These are phyloP conservation scores for Mormyrus lacerda DNA, from an alignment of 2,113 vertebrate genomes.

Conservation along the genomic window DNA sequence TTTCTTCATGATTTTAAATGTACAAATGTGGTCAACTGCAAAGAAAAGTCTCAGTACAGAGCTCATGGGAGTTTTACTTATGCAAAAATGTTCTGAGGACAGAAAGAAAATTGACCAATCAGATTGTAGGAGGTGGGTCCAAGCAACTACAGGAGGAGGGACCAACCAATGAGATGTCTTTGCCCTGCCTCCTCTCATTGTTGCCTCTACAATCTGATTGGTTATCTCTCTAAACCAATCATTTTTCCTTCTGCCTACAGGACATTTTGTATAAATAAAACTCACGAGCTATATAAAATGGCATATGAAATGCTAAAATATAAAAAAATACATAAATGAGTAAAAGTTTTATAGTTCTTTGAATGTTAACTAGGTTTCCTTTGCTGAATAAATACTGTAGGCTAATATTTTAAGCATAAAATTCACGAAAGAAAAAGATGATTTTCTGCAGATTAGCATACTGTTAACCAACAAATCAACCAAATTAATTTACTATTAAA, in stretches of 20 bases:
- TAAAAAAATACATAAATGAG: not conserved
- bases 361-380: not conserved
- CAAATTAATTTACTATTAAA: not conserved
- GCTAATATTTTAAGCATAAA: not conserved
- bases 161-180: no score
- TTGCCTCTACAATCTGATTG: no score
- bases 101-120: no score
- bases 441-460: not conserved
- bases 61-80: no score
- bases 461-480: not conserved
- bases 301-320: not conserved
- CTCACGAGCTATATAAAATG: not conserved
- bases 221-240: no score
- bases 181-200: no score
- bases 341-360: not conserved
- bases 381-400: not conserved
- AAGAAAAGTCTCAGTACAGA: not conserved
- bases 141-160: no score
- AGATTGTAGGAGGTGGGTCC: no score
- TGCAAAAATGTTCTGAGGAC: no score
- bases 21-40: not conserved
- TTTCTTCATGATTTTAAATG: not conserved
- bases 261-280: no score
- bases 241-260: no score
- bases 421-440: not conserved